A percentile compares a stretch with the other conserved stretches of the same genome.
These are phyloP conservation scores for Darevskia mixta DNA, from an alignment of 2,797 vertebrate species.

Conservation along the genomic window DNA sequence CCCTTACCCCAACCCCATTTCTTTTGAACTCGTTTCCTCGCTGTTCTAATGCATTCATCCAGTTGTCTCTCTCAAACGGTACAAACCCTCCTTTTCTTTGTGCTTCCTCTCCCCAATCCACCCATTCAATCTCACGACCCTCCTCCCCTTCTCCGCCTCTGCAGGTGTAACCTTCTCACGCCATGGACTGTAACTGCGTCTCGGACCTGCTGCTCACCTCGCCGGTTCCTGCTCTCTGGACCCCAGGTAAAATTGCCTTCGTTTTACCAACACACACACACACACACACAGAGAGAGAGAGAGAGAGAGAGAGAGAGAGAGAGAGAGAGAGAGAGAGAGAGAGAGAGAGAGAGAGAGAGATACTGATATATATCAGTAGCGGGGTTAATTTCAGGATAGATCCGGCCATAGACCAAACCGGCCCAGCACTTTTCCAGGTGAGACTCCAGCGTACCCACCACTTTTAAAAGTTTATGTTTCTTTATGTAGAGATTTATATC, in stretches of 20 bases:
- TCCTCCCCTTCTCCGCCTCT: background rate
- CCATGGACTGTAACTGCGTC: constrained; percentile 95
- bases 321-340: too few species aligned
- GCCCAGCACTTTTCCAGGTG: too few species aligned
- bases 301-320: too few species aligned
- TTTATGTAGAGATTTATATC: too few species aligned
- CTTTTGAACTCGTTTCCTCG: background rate
- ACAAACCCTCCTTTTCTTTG: background rate
- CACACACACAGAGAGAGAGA: too few species aligned
- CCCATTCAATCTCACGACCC: background rate
- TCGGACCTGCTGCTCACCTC: constrained; percentile 92
- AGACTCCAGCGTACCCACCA: too few species aligned
- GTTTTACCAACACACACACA: background rate
- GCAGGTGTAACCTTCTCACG: constrained; percentile 8
- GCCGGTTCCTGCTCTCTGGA: constrained; percentile 93
- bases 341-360: too few species aligned
- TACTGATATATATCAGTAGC: too few species aligned
- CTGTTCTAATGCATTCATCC: too few species aligned
- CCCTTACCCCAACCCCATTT: background rate
- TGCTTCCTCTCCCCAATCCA: background rate
- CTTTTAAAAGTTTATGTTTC: too few species aligned
- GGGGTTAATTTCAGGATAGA: background rate
- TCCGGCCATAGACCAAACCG: too few species aligned
- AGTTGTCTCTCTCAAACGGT: background rate
- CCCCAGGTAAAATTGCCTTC: constrained; percentile 84